Evolutionary conservation across 1,140 invertebrate species (phyloP), one percentile per base, ranked within the genome.

Genomic region (Drosophila repleta): DNA sequence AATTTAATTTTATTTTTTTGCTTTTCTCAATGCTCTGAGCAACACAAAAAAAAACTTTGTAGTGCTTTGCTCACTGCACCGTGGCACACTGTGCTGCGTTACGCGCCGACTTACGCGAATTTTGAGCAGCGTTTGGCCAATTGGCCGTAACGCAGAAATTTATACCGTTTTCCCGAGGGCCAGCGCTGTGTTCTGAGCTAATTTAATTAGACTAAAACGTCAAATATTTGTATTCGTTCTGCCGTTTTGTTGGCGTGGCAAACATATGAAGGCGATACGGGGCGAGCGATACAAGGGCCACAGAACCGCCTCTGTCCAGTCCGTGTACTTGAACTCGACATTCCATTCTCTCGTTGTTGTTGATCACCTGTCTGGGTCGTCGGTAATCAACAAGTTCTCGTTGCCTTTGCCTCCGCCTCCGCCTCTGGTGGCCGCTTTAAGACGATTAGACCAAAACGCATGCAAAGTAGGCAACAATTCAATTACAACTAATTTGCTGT

Each of bases 131-230:
- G 41, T 73, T 72, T 74, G 48, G 48, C 55, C 39, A 29, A 41
- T 32, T 64, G 49, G 73, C 57, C 32, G 63, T 39, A 64, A 49
- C 79, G 52, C 68, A 51, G 75, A 89, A 83, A 88, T 88, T 67
- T 88, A 88, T 88, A 88, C 83, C 83, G 2, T 60, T 79, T 83
- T 88, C 73, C 83, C 83, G 72, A 82, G 79, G 78, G 79, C 56
- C 64, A 29, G 53, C 53, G 52, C 77, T 46, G 52, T 69, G 56
- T 65, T 74, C 61, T 48, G 51, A 17, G 75, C 88, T 90, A 90
- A 90, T 90, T 90, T 90, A 90, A 90, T 90, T 90, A 90, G 83
- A 80, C 88, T 90, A 90, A 90, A 90, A 90, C 83, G 74, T 73
- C 80, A 90, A 90, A 90, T 90, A 90, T 90, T 90, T 90, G 88